Evolutionary conservation across 2,888 invertebrate species (phyloP), one percentile per base, ranked within the genome.

Genomic region (Drosophila phalerata): DNA sequence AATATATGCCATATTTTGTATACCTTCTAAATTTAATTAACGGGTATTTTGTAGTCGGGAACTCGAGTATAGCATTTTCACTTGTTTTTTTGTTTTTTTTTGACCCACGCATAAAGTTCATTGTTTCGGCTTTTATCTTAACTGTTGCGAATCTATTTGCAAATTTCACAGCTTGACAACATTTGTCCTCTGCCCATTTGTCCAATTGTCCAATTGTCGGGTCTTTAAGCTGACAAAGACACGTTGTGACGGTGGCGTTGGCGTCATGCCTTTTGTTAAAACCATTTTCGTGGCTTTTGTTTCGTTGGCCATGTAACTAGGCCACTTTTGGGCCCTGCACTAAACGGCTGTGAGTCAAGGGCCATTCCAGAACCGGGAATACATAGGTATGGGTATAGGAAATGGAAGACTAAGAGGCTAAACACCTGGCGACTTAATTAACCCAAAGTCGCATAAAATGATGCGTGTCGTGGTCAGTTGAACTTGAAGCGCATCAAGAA

Each of bases 351-450:
- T n/a, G n/a, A 48, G 37, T 58, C 56, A 43, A 43, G 34, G 43
- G 56, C 56, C 42, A 34, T n/a, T 43, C 56, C 42, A 34, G 22
- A 40, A 43, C 40, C 37, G 38, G n/a, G 22, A 49, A n/a, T 48
- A 25, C 15, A 2, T n/a, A 4, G 22, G 49, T 13, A 38, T 47
- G 47, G 52, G 19, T 66, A 51, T 66, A 57, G 81, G 63, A 42
- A 38, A 10, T 34, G 45, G 9, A 6, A 15, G n/a, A 38, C 15
- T 17, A 8, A 5, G 17, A 19, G 42, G 6, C 48, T 34, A 30
- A 78, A 66, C 81, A 80, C 73, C 81, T 84, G 79, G 89, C 70
- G 63, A 68, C 75, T 89, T 89, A 89, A 89, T 89, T 84, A 81
- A 89, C 79, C 51, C 43, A 68, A 65, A 69, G 66, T 74, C 60